Evolutionary conservation across 37 sponge, comb jelly and placozoan genomes (phyloP).

Genomic region (Beroe ovata): DNA sequence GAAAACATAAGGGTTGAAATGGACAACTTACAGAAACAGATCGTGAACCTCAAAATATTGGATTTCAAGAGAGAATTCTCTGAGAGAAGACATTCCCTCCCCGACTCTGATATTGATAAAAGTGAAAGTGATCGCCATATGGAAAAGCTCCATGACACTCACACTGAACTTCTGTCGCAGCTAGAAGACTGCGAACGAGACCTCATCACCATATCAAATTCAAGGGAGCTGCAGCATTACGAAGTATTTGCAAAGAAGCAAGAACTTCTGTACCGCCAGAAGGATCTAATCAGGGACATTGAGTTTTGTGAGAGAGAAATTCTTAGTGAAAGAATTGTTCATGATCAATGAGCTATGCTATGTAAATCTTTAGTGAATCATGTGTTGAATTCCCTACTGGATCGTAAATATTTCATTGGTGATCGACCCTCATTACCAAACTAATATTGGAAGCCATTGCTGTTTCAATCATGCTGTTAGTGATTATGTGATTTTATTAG

Average conservation of each 20-base stretch:
- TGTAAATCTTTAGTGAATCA: too few species aligned
- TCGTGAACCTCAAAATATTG: neutral
- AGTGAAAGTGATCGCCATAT: neutral
- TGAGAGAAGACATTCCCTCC: neutral
- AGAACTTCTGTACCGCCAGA: neutral
- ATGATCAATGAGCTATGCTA: neutral
- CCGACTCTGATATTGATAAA: neutral
- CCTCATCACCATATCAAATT: neutral
- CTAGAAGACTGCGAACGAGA: slow-evolving; percentile 20
- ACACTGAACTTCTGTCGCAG: neutral
- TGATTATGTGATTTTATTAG: too few species aligned
- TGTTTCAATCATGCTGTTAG: too few species aligned
- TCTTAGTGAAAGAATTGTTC: neutral
- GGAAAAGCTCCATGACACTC: neutral
- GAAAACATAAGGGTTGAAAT: neutral
- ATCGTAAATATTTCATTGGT: too few species aligned
- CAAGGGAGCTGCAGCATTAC: neutral
- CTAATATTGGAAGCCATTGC: too few species aligned
- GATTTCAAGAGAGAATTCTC: neutral
- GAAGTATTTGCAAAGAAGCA: neutral
- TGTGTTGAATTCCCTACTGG: too few species aligned
- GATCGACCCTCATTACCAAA: too few species aligned
- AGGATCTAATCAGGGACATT: neutral
- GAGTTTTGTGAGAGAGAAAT: slow-evolving; percentile 57
- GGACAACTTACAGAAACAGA: neutral